These are phyloP conservation scores for Terrapene triunguis DNA, from an alignment of 2,113 vertebrate species.

Conservation along the genomic window DNA sequence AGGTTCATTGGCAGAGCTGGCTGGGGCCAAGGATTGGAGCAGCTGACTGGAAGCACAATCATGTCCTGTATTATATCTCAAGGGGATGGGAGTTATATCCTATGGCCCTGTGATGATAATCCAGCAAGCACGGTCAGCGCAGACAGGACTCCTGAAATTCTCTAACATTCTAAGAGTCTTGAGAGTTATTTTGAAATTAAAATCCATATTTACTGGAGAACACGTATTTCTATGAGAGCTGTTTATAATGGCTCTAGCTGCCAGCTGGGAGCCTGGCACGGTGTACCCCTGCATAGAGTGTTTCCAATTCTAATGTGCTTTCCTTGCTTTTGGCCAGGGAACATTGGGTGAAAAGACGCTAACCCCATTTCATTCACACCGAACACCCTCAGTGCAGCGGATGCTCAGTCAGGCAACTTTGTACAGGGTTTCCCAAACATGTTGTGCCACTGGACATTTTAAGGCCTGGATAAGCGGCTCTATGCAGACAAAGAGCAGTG, in stretches of 20 bases:
- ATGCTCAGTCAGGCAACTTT: not conserved
- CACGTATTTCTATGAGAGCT: not conserved
- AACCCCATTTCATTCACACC: not conserved
- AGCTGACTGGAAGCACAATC: not conserved
- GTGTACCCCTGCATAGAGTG: accelerated
- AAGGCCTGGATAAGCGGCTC: not conserved
- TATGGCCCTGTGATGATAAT: not conserved
- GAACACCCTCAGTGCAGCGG: not conserved
- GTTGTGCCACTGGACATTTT: not conserved
- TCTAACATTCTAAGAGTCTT: not conserved
- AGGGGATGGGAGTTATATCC: not conserved
- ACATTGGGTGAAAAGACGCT: not conserved
- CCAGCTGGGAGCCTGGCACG: not conserved
- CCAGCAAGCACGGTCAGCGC: not conserved
- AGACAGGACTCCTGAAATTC: not conserved
- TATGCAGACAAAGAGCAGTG: not conserved
- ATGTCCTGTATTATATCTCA: not conserved
- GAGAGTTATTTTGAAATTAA: not conserved
- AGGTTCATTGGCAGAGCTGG: not conserved
- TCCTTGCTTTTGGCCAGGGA: not conserved
- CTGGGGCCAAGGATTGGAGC: not conserved
- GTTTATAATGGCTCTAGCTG: not conserved
- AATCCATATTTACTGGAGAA: not conserved
- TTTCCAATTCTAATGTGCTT: not conserved
- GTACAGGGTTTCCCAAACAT: not conserved